Base-by-base conservation (phyloP, 1,140 invertebrate genomes). In the Maniola jurtina region DNA sequence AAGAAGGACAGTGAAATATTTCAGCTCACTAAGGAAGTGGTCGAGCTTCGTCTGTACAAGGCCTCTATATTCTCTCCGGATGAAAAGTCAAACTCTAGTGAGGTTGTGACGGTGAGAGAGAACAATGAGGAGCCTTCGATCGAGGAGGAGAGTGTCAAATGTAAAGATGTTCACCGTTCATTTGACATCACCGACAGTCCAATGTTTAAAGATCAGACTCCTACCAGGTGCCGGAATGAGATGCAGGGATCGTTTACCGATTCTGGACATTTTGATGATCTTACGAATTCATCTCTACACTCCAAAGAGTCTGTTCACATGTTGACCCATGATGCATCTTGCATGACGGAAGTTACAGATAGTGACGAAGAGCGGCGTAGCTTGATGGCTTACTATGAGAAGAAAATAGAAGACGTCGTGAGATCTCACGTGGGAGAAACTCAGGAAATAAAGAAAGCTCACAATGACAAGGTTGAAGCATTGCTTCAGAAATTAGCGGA, bases 241-340 rank as follows among this genome's bases (percentile, higher is more conserved):
- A 93, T 94, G 92, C 93, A 93, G 76, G 92, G 92, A 45, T 97
- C 96, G 4, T 94, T 96, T 73, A 94, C 95, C 14, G 96, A 97
- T 88, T 97, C 96, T 5, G 96, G 96, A 8, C 95, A 96, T 88
- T 96, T 95, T 88, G 96, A 97, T 84, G 96, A 97, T 87, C 91
- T 94, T 50, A 93, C 93, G 45, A 93, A 93, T 74, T 95, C 94
- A 48, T 95, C 95, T 50, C 86, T 95, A 70, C 93, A 95, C 83
- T 95, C 94, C 36, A 95, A 95, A 86, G 95, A 95, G 72, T 94
- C 94, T n/a, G 85, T 92, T 38, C 86, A 79, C 67, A 87, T 89
- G 68, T 80, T 92, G 35, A 92, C 91, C 42, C 92, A 92, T 72
- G 92, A 93, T 73, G 92, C 91, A 36, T 89, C 84, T 38, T 92